Evolutionary conservation across 1,140 invertebrate genomes (phyloP).

Genomic region (Nylanderia fulva): DNA sequence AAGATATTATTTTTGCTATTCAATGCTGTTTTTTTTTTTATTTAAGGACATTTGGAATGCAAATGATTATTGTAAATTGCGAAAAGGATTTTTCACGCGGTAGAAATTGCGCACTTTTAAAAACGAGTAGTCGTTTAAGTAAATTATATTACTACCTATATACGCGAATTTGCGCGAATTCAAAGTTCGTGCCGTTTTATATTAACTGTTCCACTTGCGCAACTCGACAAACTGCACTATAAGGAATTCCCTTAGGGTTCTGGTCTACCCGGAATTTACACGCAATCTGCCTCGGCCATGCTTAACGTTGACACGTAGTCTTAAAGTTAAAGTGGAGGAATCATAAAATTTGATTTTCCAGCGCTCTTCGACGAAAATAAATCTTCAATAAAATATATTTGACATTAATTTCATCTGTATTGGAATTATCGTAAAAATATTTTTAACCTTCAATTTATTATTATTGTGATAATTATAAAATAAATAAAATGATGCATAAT

Average conservation of each 20-base stretch:
- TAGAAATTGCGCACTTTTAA: not conserved
- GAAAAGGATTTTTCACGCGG: not conserved
- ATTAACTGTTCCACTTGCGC: conserved; percentile 54
- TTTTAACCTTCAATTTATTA: too few relatives aligned
- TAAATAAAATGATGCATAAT: too few relatives aligned
- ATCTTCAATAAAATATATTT: too few relatives aligned
- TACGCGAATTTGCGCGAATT: conserved; percentile 36
- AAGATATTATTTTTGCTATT: not conserved
- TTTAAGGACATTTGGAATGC: not conserved
- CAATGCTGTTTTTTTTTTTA: not conserved
- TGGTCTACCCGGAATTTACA: conserved; percentile 31
- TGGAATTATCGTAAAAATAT: not conserved
- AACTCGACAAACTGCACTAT: too few relatives aligned
- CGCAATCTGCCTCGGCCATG: not conserved
- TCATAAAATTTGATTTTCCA: not conserved
- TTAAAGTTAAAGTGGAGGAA: not conserved
- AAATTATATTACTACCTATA: not conserved
- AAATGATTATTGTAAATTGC: not conserved
- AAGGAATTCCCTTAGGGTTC: not conserved
- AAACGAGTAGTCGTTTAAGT: not conserved
- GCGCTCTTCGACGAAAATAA: too few relatives aligned
- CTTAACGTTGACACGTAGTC: conserved; percentile 12
- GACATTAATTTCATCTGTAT: not conserved
- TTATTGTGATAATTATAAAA: too few relatives aligned
- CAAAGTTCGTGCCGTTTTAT: conserved; percentile 56